A percentile compares a stretch with the other conserved stretches of the same genome.
phyloP scores from a whole-genome alignment of 2,888 invertebrate genomes.

The Calliphora vomitoria region DNA sequence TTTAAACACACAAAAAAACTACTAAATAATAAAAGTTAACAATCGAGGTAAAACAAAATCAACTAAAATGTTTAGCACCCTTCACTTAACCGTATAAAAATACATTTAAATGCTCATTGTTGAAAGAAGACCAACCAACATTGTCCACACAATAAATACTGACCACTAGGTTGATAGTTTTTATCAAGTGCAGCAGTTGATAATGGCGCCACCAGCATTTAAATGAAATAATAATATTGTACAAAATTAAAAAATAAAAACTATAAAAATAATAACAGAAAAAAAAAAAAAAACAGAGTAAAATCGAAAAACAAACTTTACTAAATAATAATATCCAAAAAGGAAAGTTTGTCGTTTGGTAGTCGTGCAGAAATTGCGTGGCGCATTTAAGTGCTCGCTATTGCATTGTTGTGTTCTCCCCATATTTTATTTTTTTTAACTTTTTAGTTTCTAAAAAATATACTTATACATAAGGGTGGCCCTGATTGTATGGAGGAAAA shows the following conservation, averaged over 20 bases:
- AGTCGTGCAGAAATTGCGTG: neutral
- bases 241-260: slow-evolving; percentile 34
- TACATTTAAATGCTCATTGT: neutral
- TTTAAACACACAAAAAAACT: neutral
- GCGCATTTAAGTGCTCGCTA: neutral
- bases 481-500: no score
- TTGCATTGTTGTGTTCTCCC: neutral
- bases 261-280: slow-evolving; percentile 11
- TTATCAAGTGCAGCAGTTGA: slow-evolving; percentile 45
- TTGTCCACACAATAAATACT: slow-evolving; percentile 13
- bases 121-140: neutral
- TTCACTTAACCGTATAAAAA: neutral
- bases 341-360: slow-evolving; percentile 58
- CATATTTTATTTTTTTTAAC: neutral
- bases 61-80: slow-evolving; percentile 12
- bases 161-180: slow-evolving; percentile 30
- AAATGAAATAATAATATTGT: slow-evolving; percentile 38
- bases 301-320: slow-evolving; percentile 41
- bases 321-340: slow-evolving; percentile 42
- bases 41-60: neutral
- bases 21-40: slow-evolving; percentile 5
- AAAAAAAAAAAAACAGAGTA: neutral
- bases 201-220: slow-evolving; percentile 66
- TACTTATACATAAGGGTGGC: neutral
- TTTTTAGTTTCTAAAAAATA: slow-evolving; percentile 37